Percentiles rank a stretch among this genome's conserved stretches.
phyloP scores from a whole-genome alignment of 1,140 invertebrate species.

The Gryllus bimaculatus region DNA sequence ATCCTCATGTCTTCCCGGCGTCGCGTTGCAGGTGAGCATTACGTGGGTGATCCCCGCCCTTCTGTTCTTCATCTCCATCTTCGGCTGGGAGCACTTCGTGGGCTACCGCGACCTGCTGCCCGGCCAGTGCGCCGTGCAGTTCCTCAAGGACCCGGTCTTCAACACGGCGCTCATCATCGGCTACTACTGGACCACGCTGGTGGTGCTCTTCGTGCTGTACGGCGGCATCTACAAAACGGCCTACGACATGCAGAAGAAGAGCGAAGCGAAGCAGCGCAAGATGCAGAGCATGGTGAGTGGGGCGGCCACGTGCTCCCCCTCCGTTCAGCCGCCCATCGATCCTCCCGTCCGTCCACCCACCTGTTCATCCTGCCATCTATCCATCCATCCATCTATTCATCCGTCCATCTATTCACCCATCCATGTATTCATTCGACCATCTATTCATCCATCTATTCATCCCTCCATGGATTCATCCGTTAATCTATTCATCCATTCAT shows the following conservation, averaged over 20 bases:
- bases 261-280: constrained; percentile 86
- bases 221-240: constrained; percentile 97
- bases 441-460: too few relatives aligned
- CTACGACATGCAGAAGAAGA: constrained; percentile 95
- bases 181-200: constrained; percentile 95
- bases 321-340: too few relatives aligned
- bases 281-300: constrained; percentile 73
- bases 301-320: too few relatives aligned
- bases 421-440: too few relatives aligned
- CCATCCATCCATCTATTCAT: too few relatives aligned
- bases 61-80: constrained; percentile 96
- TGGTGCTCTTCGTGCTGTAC: constrained; percentile 90
- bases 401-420: too few relatives aligned
- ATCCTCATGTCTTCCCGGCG: too few relatives aligned
- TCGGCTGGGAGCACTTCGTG: constrained; percentile 97
- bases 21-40: constrained; percentile 45
- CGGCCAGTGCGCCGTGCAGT: constrained; percentile 93
- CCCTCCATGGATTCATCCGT: too few relatives aligned
- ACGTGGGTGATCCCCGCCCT: constrained; percentile 97
- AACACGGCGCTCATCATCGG: constrained; percentile 95
- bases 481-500: too few relatives aligned
- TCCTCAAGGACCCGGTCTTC: constrained; percentile 94
- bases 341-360: too few relatives aligned
- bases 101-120: constrained; percentile 79
- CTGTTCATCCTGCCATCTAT: too few relatives aligned